These are phyloP conservation scores for Ginglymostoma cirratum DNA, from an alignment of 2,113 vertebrate genomes.

Conservation along the genomic window DNA sequence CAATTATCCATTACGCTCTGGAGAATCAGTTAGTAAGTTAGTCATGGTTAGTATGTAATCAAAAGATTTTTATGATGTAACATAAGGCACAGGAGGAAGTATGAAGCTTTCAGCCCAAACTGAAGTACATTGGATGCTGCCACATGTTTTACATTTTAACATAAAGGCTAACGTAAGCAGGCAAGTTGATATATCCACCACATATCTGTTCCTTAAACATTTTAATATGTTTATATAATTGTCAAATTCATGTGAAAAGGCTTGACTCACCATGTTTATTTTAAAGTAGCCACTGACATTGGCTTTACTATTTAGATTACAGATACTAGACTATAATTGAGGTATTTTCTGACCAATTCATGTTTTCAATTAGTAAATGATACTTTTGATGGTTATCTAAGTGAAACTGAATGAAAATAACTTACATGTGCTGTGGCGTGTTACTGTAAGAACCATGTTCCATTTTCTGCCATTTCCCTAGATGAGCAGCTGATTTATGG, in stretches of 20 bases:
- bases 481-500: constrained; percentile 87
- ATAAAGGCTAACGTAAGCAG: not conserved
- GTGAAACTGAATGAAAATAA: constrained; percentile 76
- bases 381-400: constrained; percentile 88
- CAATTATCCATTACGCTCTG: not conserved
- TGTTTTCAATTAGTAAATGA: constrained; percentile 44
- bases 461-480: constrained; percentile 95
- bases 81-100: not conserved
- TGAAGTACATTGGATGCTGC: not conserved
- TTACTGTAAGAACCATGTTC: constrained; percentile 95
- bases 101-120: not conserved
- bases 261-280: not conserved
- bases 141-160: not conserved
- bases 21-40: not conserved
- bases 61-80: not conserved
- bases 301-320: not conserved
- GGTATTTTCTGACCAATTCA: not conserved
- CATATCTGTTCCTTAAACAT: not conserved
- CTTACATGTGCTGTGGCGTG: constrained; percentile 93
- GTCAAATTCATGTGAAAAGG: not conserved
- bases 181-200: not conserved
- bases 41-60: not conserved
- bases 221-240: not conserved
- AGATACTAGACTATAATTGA: not conserved
- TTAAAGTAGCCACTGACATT: not conserved